Evolutionary conservation across 2,113 vertebrate genomes (phyloP), one percentile per base, ranked within the genome.

Genomic region (Condylura cristata): DNA sequence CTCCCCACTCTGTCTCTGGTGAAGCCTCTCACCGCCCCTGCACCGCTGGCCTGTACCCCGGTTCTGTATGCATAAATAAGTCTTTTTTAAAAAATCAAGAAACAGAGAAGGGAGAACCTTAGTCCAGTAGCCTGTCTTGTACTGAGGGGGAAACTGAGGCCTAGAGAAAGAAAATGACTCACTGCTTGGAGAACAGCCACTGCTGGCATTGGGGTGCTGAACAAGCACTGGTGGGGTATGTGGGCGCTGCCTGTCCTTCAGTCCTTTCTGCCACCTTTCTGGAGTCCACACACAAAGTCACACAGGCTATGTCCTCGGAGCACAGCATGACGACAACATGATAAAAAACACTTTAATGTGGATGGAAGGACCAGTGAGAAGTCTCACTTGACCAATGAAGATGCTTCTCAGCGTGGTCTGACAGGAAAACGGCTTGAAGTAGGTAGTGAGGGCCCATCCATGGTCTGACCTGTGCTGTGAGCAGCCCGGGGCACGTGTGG

Each of bases 381-480:
- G 1, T 75, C 24, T 6, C n/a, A 13, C 28, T 56, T 18, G 24
- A 6, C 66, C 39, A n/a, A 1, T 28, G 58, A 65, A 72, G 17
- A 34, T 30, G 22, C 8, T n/a, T 24, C 24, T 61, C 51, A 11
- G 1, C 0, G 1, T 0, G 26, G 51, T 78, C 32, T 53, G 34
- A 30, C 80, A 34, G 74, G 79, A 30, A 58, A 18, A 16, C 0
- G 24, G 30, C 34, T 26, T 26, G 30, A 5, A 28, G 7, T 2
- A 46, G 83, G 30, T 13, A 2, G 13, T 6, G 22, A 48, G 44
- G 39, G 44, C 58, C 24, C 56, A 14, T 0, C 0, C 16, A 26
- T 13, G 2, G n/a, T 3, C 24, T 46, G 30, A 10, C 0, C 5
- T 14, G 6, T 0, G 4, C 17, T 17, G 2, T 2, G 2, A 12